A percentile compares a stretch with the other conserved stretches of the same genome.
Evolutionary conservation across 2,113 vertebrate genomes (phyloP).

Genomic region (Macaca nemestrina): DNA sequence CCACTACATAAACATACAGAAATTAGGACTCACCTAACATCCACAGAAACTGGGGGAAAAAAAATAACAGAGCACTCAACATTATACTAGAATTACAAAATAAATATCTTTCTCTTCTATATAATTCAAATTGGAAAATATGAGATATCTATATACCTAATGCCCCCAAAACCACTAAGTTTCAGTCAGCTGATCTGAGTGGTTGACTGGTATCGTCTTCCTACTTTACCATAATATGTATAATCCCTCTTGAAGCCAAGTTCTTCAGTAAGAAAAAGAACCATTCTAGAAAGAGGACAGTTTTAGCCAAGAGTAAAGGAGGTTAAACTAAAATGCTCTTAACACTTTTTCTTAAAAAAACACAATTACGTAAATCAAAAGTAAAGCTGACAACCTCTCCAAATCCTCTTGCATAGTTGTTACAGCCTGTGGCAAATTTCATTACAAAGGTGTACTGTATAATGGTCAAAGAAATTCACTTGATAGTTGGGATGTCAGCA

Average conservation of each 20-base stretch:
- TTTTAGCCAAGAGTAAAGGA: background rate
- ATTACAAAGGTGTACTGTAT: slow-evolving; percentile 3
- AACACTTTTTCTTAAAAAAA: slow-evolving; percentile 23
- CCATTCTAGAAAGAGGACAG: background rate
- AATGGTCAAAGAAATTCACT: slow-evolving; percentile 7
- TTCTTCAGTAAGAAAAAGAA: slow-evolving; percentile 10
- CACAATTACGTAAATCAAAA: slow-evolving; percentile 37
- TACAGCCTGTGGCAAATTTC: background rate
- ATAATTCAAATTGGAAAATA: slow-evolving; percentile 37
- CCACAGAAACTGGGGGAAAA: background rate
- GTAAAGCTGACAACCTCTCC: background rate
- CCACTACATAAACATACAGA: background rate
- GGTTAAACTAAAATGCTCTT: background rate
- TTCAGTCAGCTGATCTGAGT: background rate
- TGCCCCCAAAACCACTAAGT: background rate
- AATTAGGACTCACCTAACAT: background rate
- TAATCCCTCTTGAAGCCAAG: background rate
- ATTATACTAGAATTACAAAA: slow-evolving; percentile 16
- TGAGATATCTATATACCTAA: background rate
- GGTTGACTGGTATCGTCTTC: background rate
- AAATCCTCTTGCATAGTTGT: background rate
- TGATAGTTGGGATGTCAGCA: background rate
- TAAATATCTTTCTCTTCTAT: background rate
- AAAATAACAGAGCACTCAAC: background rate
- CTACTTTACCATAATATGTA: background rate